Base-by-base conservation (phyloP, 2,888 invertebrate species). In the Mongoloraphidia duomilia region DNA sequence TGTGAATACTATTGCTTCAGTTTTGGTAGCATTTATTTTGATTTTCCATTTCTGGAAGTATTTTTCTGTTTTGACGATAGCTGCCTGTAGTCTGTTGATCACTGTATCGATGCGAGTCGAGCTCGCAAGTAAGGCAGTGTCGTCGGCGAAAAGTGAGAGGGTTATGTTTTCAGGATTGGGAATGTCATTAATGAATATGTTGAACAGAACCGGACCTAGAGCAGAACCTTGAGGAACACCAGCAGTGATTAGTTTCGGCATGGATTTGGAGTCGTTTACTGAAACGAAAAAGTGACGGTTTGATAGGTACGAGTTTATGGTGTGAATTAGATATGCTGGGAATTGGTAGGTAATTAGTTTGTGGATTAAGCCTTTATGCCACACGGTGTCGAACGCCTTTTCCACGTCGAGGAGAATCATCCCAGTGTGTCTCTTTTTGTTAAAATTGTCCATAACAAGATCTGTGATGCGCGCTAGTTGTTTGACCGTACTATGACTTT, bases 211-310 rank as follows among this genome's bases (percentile, higher is more conserved):
- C n/a, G 59, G 56, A 9, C 52, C 47, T 41, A 58, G 51, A 11
- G 55, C 26, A 9, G 52, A 49, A 13, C 54, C 55, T 52, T 59
- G 56, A 1, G 60, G 59, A 0, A 61, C 60, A 35, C 60, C 60
- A 5, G 59, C 57, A 2, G 34, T 40, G 35, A 59, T 52, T 10
- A 41, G 37, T 39, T 50, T 47, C 10, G 12, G 39, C 1, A 38
- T 11, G 0, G 56, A 58, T 8, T 17, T 12, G 8, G 40, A 36
- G 10, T 45, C 46, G 11, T n/a, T n/a, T n/a, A n/a, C n/a, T n/a
- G n/a, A n/a, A n/a, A n/a, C n/a, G n/a, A n/a, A n/a, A n/a, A n/a
- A n/a, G n/a, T n/a, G n/a, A n/a, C n/a, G n/a, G n/a, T n/a, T n/a
- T n/a, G n/a, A n/a, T n/a, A n/a, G n/a, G n/a, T n/a, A n/a, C n/a